Percentiles rank a stretch among this genome's conserved stretches.
Evolutionary conservation across 2,888 invertebrate species (phyloP).

Genomic region (Therioaphis trifolii): DNA sequence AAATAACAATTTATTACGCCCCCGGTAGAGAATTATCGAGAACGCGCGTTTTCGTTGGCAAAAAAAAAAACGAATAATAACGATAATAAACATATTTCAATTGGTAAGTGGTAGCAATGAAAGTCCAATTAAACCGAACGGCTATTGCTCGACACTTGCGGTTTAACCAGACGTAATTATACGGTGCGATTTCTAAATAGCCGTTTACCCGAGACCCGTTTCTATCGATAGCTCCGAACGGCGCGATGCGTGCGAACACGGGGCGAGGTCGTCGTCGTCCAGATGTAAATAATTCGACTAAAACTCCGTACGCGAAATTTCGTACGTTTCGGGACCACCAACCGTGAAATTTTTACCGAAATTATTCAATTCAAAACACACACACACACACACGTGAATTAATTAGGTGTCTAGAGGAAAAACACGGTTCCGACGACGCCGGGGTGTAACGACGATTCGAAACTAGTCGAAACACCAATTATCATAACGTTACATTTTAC

Average conservation of each 20-base stretch:
- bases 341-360: constrained; percentile 28
- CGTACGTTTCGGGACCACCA: constrained; percentile 17
- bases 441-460: no score
- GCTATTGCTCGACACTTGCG: constrained; percentile 29
- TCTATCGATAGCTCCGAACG: neutral
- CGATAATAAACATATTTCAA: neutral
- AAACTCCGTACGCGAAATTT: constrained; percentile 19
- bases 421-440: no score
- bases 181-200: constrained; percentile 24
- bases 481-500: no score
- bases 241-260: neutral
- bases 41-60: no score
- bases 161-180: constrained; percentile 28
- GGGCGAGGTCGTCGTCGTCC: constrained; percentile 8
- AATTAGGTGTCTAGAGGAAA: no score
- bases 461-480: no score
- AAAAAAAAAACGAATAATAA: constrained; percentile 9
- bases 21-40: no score
- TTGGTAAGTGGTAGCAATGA: neutral
- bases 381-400: neutral
- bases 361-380: neutral
- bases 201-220: constrained; percentile 11
- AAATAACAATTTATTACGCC: no score
- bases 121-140: constrained; percentile 20
- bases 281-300: constrained; percentile 11